phyloP scores from a whole-genome alignment of 1,140 invertebrate species.

The Ditylenchus dipsaci region DNA sequence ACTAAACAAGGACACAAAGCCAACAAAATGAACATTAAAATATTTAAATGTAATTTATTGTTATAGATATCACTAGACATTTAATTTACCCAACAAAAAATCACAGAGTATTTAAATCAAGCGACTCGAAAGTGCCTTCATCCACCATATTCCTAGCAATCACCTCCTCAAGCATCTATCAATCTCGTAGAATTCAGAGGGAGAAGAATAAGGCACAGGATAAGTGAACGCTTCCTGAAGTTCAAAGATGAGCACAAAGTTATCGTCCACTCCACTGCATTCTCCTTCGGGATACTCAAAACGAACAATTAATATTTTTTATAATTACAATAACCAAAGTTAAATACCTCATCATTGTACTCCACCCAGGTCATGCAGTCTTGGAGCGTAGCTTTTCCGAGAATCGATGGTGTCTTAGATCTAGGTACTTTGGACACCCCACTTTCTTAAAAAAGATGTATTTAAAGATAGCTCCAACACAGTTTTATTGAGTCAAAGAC shows the following conservation, averaged over 20 bases:
- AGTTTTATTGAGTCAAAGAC: no score
- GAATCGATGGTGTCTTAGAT: not conserved
- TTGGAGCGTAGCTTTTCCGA: slow-evolving; percentile 30
- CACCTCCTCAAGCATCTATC: slow-evolving; percentile 7
- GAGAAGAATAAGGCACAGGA: slow-evolving; percentile 12
- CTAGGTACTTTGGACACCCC: not conserved
- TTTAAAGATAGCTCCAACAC: no score
- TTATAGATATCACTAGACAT: not conserved
- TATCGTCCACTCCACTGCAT: not conserved
- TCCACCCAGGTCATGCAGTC: slow-evolving; percentile 38
- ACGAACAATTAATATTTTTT: not conserved
- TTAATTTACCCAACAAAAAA: not conserved
- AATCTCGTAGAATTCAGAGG: slow-evolving; percentile 6
- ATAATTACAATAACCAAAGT: not conserved
- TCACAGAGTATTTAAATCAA: slow-evolving; percentile 11
- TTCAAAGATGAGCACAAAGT: slow-evolving; percentile 33
- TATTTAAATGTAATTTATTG: not conserved
- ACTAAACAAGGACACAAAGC: no score
- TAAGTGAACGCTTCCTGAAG: not conserved
- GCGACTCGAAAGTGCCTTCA: not conserved
- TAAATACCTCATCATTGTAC: slow-evolving; percentile 33
- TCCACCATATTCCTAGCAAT: not conserved
- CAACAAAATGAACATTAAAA: no score
- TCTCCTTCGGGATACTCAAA: slow-evolving; percentile 27
- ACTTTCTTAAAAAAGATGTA: not conserved